Percentiles rank a stretch among this genome's conserved stretches.
phyloP scores from a whole-genome alignment of 2,797 vertebrate species.

The Danionella dracula region DNA sequence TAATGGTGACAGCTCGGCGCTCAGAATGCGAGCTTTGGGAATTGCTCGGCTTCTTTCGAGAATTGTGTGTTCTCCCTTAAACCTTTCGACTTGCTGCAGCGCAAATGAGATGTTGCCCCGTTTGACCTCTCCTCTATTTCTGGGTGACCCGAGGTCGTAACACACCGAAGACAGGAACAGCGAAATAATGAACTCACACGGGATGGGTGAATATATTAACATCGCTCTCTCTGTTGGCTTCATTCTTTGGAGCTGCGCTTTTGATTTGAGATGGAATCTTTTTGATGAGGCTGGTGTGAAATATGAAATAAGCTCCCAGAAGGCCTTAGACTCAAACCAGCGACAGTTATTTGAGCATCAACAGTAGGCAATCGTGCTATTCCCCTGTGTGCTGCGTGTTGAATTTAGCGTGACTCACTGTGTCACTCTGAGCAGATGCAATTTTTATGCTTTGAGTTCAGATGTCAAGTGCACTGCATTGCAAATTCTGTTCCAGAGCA shows the following conservation, averaged over 20 bases:
- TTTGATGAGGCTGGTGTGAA: too few species aligned
- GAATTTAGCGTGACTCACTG: too few species aligned
- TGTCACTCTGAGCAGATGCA: background rate
- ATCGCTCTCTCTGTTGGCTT: background rate
- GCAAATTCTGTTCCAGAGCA: too few species aligned
- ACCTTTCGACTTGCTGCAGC: slow-evolving; percentile 20
- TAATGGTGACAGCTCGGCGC: slow-evolving; percentile 9
- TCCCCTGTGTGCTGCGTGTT: background rate
- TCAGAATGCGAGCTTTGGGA: background rate
- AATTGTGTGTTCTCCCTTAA: background rate
- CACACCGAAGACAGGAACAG: slow-evolving; percentile 20
- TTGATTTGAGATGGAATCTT: too few species aligned
- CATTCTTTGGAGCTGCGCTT: background rate
- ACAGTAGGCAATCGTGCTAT: background rate
- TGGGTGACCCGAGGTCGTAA: slow-evolving; percentile 42
- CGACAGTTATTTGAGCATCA: background rate
- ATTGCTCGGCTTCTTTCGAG: too few species aligned
- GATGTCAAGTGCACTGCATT: background rate
- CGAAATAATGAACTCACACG: slow-evolving; percentile 60
- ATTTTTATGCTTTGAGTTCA: background rate
- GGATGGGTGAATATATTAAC: slow-evolving; percentile 70
- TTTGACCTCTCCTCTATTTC: slow-evolving; percentile 50
- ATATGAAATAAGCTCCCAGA: too few species aligned
- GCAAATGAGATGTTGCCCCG: slow-evolving; percentile 68
- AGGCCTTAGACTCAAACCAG: too few species aligned